These are phyloP conservation scores for Sylvia borin DNA, from an alignment of 2,797 vertebrate genomes.

Conservation along the genomic window DNA sequence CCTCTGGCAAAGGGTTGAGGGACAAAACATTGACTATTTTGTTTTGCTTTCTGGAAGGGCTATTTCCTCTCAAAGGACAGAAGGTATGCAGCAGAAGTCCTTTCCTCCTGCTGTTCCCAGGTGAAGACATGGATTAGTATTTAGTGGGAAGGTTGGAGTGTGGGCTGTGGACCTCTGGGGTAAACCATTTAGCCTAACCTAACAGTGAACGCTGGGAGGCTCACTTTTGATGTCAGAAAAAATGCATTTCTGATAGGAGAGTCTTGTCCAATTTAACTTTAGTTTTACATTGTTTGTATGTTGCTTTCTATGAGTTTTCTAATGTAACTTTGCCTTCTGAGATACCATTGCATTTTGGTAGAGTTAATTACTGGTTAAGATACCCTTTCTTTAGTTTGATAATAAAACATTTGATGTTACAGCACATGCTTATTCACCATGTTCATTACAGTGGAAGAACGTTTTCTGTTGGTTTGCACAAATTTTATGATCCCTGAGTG, in stretches of 20 bases:
- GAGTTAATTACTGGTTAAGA: background rate
- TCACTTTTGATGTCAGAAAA: rapidly evolving
- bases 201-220: background rate
- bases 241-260: background rate
- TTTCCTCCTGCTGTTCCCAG: background rate
- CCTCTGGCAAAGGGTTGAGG: background rate
- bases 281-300: background rate
- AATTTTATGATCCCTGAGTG: background rate
- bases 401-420: background rate
- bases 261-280: background rate
- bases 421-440: background rate
- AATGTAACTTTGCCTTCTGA: background rate
- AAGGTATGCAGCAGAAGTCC: background rate
- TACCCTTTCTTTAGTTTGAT: background rate
- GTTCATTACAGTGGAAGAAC: background rate
- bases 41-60: background rate
- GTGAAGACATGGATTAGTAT: background rate
- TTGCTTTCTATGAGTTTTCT: background rate
- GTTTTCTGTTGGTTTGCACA: background rate
- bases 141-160: background rate
- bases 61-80: background rate
- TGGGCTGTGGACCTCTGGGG: background rate
- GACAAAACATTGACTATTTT: background rate
- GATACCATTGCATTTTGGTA: background rate
- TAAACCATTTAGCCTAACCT: background rate